Conservation (phyloP, 92 coral and sea anemone species). For the Epizoanthus scotinus region DNA sequence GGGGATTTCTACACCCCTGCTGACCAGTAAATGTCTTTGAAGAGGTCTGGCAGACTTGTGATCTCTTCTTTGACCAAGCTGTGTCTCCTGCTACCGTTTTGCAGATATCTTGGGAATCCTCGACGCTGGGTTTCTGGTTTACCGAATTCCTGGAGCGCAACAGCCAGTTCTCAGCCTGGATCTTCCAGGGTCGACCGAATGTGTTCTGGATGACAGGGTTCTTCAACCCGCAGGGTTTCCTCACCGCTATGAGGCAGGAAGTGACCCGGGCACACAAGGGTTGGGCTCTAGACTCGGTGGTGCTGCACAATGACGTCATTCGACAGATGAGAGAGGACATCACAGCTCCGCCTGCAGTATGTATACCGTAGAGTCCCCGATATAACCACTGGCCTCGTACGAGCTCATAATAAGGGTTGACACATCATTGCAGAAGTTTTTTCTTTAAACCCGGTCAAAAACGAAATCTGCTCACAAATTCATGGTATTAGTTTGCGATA, state of each 20-base stretch:
- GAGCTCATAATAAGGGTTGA: too few relatives aligned
- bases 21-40: too few relatives aligned
- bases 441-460: too few relatives aligned
- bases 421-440: too few relatives aligned
- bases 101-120: conserved; percentile 92
- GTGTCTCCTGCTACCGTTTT: background rate
- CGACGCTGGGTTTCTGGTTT: conserved; percentile 91
- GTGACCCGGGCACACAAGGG: conserved; percentile 93
- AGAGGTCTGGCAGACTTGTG: too few relatives aligned
- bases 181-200: conserved; percentile 83
- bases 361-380: background rate
- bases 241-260: conserved; percentile 91
- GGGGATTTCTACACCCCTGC: too few relatives aligned
- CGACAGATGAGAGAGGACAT: conserved; percentile 88
- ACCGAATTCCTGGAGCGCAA: conserved; percentile 85
- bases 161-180: conserved; percentile 79
- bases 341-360: conserved; percentile 76
- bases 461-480: too few relatives aligned
- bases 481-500: background rate
- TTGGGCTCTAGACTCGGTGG: conserved; percentile 93
- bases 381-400: too few relatives aligned
- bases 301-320: conserved; percentile 89
- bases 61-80: too few relatives aligned
- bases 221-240: conserved; percentile 91
- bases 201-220: conserved; percentile 95